Evolutionary conservation across 2,888 invertebrate genomes (phyloP).

Genomic region (Metellina segmentata): DNA sequence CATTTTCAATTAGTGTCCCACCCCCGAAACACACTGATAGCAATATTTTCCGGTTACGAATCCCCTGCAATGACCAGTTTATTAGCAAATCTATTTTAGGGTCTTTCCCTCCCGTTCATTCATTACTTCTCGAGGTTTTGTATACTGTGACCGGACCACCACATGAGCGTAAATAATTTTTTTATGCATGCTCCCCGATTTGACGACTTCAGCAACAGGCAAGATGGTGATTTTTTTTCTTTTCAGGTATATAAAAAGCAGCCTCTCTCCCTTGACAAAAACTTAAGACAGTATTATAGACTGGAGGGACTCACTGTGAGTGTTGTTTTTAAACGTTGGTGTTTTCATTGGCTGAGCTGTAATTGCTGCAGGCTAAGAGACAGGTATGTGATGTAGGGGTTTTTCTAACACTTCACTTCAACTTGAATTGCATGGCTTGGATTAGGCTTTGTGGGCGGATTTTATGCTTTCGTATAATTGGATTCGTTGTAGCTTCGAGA

Average conservation of each 20-base stretch:
- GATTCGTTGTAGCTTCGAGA: slow-evolving; percentile 8
- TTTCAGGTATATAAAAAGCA: slow-evolving; percentile 4
- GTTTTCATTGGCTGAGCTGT: slow-evolving; percentile 34
- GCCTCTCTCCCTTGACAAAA: slow-evolving; percentile 1
- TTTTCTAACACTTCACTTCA: slow-evolving; percentile 27
- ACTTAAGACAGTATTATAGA: slow-evolving; percentile 50
- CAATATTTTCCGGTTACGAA: slow-evolving; percentile 45
- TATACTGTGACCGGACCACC: slow-evolving; percentile 61
- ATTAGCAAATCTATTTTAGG: slow-evolving; percentile 63
- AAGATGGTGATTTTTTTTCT: slow-evolving; percentile 34
- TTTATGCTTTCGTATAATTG: slow-evolving; percentile 23
- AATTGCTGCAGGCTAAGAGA: slow-evolving; percentile 10
- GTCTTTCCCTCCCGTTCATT: slow-evolving; percentile 28
- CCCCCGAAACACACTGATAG: slow-evolving; percentile 34
- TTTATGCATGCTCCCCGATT: slow-evolving; percentile 52
- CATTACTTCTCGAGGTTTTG: slow-evolving; percentile 34
- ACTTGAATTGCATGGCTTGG: slow-evolving; percentile 35
- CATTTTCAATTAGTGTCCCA: slow-evolving; percentile 15
- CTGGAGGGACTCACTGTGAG: slow-evolving; percentile 28
- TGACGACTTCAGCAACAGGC: slow-evolving; percentile 57
- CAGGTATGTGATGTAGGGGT: slow-evolving; percentile 5
- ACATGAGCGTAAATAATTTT: slow-evolving; percentile 65
- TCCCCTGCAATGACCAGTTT: slow-evolving; percentile 65
- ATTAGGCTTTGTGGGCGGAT: slow-evolving; percentile 45
- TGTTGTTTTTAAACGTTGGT: slow-evolving; percentile 24